phyloP scores from a whole-genome alignment of 2,797 vertebrate genomes.

The Poecile montanus region DNA sequence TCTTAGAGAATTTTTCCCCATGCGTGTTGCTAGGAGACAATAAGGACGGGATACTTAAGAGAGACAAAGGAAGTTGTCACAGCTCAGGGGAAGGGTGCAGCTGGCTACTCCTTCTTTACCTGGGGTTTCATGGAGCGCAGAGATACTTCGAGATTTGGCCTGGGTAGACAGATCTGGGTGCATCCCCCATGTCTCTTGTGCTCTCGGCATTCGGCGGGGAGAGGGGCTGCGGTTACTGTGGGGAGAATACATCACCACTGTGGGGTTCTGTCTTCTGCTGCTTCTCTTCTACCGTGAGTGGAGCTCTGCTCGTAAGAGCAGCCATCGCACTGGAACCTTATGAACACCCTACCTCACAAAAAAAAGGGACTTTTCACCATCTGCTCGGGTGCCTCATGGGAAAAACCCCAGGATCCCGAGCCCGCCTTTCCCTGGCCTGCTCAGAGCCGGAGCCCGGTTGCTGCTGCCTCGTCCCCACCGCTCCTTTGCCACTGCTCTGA shows the following conservation, averaged over 20 bases:
- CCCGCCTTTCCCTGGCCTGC: no score
- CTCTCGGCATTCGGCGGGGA: neutral
- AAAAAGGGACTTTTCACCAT: neutral
- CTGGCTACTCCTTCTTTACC: neutral
- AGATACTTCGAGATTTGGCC: neutral
- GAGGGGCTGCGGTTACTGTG: neutral
- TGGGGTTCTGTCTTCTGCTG: neutral
- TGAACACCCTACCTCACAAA: neutral
- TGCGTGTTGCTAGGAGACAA: neutral
- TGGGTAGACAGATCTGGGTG: neutral
- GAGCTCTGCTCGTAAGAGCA: neutral
- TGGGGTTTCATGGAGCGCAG: neutral
- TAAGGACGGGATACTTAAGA: neutral
- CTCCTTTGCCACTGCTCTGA: neutral
- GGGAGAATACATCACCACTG: neutral
- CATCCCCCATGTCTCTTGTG: neutral
- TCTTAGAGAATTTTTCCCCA: neutral
- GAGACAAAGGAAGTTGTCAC: neutral
- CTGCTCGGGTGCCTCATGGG: neutral
- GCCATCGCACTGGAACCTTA: neutral
- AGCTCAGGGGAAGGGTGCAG: neutral
- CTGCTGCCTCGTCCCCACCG: rapidly evolving
- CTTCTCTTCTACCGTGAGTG: neutral
- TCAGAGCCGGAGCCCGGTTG: rapidly evolving
- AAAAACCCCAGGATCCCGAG: neutral